Conservation (phyloP, 2,888 invertebrate genomes). For the Bellardia pandia region DNA sequence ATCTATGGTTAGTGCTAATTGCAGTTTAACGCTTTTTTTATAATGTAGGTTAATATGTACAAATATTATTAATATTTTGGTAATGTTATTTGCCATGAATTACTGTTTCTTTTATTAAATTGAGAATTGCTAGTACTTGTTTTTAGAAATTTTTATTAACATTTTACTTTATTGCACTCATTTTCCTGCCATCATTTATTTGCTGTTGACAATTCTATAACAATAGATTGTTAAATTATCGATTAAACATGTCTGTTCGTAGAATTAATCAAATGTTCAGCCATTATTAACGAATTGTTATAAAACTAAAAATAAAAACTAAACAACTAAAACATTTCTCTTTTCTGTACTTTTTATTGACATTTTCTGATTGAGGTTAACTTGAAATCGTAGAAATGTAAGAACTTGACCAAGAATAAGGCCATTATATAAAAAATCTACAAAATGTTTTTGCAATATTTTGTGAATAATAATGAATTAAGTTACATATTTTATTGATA, state of each 20-base stretch:
- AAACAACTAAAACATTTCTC: background rate
- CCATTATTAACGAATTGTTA: conserved; percentile 34
- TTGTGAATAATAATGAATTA: conserved; percentile 17
- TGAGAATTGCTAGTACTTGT: no score
- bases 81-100: no score
- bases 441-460: conserved; percentile 37
- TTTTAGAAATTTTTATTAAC: no score
- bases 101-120: no score
- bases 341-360: conserved; percentile 47
- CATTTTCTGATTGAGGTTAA: conserved; percentile 65
- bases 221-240: conserved; percentile 3
- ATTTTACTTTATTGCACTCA: no score
- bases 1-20: no score
- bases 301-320: background rate
- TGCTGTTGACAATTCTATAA: background rate
- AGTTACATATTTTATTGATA: background rate
- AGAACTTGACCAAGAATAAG: conserved; percentile 73
- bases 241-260: conserved; percentile 40
- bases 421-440: conserved; percentile 59
- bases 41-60: no score
- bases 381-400: conserved; percentile 66
- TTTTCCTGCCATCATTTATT: no score
- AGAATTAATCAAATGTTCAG: conserved; percentile 59
- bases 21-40: no score
- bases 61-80: no score